Evolutionary conservation across 2,113 vertebrate genomes (phyloP).

Genomic region (Hypanus sabinus): DNA sequence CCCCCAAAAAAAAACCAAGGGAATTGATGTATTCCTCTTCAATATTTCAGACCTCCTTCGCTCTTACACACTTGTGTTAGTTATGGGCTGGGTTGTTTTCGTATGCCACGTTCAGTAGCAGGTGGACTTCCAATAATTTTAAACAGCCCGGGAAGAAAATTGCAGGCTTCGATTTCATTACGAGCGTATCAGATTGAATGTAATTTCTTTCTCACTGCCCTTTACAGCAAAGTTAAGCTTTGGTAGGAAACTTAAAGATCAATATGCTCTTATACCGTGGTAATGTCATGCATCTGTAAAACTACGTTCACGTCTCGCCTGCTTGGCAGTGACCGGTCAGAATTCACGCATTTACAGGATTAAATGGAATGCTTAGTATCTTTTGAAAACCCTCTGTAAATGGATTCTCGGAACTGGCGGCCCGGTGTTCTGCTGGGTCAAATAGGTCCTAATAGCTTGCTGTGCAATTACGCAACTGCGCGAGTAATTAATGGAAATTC

Average conservation of each 20-base stretch:
- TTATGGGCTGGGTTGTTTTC: neutral
- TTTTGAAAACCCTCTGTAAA: neutral
- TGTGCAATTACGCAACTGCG: neutral
- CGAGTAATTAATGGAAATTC: neutral
- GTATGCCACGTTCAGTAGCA: neutral
- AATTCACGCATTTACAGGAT: neutral
- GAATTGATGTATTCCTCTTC: too few species aligned
- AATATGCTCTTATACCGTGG: neutral
- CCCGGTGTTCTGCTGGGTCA: neutral
- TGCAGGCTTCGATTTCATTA: neutral
- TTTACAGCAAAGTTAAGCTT: neutral
- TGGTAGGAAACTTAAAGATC: neutral
- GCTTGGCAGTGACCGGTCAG: too few species aligned
- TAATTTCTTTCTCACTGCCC: neutral
- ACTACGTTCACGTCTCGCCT: neutral
- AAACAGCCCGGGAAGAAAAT: neutral
- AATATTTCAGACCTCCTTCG: too few species aligned
- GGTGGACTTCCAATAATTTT: neutral
- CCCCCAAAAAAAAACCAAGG: too few species aligned
- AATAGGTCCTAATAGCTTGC: neutral
- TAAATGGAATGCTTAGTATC: neutral
- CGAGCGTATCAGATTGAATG: neutral
- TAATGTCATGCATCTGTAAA: neutral
- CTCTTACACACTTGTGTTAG: neutral
- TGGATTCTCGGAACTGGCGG: neutral